Conservation (phyloP, 2,113 vertebrate species). For the Protomyctophum bolini region DNA sequence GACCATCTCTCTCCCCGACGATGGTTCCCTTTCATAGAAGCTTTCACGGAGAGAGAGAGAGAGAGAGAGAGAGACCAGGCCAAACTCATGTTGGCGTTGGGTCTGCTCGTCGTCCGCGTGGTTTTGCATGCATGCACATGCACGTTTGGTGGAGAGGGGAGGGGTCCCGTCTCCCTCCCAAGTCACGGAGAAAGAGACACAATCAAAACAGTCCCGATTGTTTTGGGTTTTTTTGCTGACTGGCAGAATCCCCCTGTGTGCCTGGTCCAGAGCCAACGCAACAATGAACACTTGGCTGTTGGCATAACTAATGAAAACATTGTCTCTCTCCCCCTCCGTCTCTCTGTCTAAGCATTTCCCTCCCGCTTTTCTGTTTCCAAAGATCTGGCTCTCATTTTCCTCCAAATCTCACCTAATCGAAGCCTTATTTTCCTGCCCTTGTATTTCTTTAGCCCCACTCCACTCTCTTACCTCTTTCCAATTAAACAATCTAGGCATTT, state of each 20-base stretch:
- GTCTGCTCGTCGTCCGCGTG: neutral
- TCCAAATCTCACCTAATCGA: neutral
- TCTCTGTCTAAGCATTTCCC: constrained; percentile 1
- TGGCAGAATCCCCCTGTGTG: constrained; percentile 26
- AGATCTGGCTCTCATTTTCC: neutral
- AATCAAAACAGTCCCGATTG: constrained; percentile 45
- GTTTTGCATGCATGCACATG: neutral
- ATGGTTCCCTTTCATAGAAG: neutral
- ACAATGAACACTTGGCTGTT: constrained; percentile 62
- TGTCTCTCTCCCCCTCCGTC: constrained; percentile 19
- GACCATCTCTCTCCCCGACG: neutral
- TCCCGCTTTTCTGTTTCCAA: constrained; percentile 6
- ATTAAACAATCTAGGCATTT: too few species aligned
- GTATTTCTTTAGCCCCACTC: neutral
- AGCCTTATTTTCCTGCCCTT: neutral
- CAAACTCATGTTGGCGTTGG: neutral
- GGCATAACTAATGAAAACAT: constrained; percentile 65
- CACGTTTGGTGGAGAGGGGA: neutral
- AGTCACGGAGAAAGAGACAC: constrained; percentile 23
- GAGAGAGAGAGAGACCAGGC: neutral
- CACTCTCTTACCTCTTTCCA: neutral
- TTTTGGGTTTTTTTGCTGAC: constrained; percentile 55
- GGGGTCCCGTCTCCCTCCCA: neutral
- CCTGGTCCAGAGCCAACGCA: constrained; percentile 42
- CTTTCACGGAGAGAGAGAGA: neutral